Percentiles rank a stretch among this genome's conserved stretches.
These are phyloP conservation scores for Triplophysa siluroides DNA, from an alignment of 2,113 vertebrate species.

Conservation along the genomic window DNA sequence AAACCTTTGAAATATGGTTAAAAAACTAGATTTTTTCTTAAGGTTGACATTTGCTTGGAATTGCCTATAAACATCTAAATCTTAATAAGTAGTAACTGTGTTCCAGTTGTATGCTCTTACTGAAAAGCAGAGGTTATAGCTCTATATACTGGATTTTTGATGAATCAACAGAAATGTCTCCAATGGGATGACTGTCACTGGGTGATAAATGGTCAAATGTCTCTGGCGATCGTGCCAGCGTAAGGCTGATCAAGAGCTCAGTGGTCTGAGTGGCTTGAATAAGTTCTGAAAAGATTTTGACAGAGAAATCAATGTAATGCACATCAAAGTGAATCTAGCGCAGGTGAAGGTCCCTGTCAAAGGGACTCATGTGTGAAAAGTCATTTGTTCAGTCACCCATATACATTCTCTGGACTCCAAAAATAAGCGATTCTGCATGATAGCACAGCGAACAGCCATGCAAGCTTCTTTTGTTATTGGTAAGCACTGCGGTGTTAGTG, in stretches of 20 bases:
- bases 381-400: slow-evolving; percentile 49
- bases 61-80: too few relatives aligned
- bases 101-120: neutral
- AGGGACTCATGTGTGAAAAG: slow-evolving; percentile 45
- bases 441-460: slow-evolving; percentile 25
- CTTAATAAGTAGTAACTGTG: neutral
- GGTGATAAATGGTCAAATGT: slow-evolving; percentile 39
- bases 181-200: slow-evolving; percentile 45
- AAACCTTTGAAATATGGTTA: too few relatives aligned
- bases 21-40: too few relatives aligned
- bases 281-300: slow-evolving; percentile 31
- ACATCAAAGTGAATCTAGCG: slow-evolving; percentile 22
- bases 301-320: slow-evolving; percentile 49
- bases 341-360: slow-evolving; percentile 38
- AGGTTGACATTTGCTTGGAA: too few relatives aligned
- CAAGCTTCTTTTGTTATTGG: neutral
- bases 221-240: slow-evolving; percentile 19
- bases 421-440: slow-evolving; percentile 36
- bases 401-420: neutral
- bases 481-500: neutral
- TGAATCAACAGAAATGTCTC: slow-evolving; percentile 28
- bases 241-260: slow-evolving; percentile 33
- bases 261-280: slow-evolving; percentile 28
- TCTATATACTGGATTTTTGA: neutral
- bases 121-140: too few relatives aligned